These are phyloP conservation scores for Drosophila cognata DNA, from an alignment of 2,888 invertebrate species.

Conservation along the genomic window DNA sequence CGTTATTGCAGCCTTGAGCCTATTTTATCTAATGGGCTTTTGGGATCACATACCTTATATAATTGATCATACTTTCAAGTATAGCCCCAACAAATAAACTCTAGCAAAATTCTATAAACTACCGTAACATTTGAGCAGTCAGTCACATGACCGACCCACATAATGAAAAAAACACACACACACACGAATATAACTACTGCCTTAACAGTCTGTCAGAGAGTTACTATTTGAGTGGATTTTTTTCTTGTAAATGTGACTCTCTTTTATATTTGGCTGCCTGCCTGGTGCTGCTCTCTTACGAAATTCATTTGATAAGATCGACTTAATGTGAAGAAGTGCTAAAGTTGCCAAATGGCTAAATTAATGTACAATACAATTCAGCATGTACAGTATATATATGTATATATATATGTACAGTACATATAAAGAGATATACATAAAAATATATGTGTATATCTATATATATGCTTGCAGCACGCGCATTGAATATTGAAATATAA, in stretches of 20 bases:
- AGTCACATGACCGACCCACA: slow-evolving; percentile 69
- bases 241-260: background rate
- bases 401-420: background rate
- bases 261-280: slow-evolving; percentile 10
- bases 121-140: slow-evolving; percentile 47
- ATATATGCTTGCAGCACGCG: slow-evolving; percentile 40
- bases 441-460: slow-evolving; percentile 8
- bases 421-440: background rate
- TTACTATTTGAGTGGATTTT: background rate
- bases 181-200: slow-evolving; percentile 18
- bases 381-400: slow-evolving; percentile 1
- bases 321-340: slow-evolving; percentile 42
- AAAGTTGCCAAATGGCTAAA: slow-evolving; percentile 51
- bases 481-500: slow-evolving; percentile 66
- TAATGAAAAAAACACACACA: slow-evolving; percentile 14
- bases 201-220: slow-evolving; percentile 33
- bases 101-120: slow-evolving; percentile 35
- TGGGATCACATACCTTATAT: slow-evolving; percentile 22
- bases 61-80: slow-evolving; percentile 16
- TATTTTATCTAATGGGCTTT: too few species aligned
- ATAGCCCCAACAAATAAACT: background rate
- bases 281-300: slow-evolving; percentile 36
- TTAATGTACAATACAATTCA: slow-evolving; percentile 16
- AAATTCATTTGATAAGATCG: slow-evolving; percentile 67
- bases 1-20: background rate